Evolutionary conservation across 2,797 vertebrate genomes (phyloP), one percentile per base, ranked within the genome.

Genomic region (Sebastes nivosus): DNA sequence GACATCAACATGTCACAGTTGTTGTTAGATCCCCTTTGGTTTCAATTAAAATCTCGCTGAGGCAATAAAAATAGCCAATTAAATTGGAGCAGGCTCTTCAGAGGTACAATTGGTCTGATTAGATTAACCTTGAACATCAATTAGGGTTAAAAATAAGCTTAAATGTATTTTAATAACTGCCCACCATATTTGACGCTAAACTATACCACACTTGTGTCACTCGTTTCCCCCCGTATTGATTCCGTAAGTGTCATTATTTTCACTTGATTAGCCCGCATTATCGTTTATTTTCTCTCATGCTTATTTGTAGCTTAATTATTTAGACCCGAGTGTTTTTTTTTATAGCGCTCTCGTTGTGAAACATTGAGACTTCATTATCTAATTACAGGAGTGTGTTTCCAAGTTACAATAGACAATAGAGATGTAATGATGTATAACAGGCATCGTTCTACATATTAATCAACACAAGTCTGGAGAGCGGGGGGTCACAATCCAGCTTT

Each of bases 41-140:
- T 96, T 96, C 95, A 96, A 96, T 96, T 96, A 96, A 96, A 96
- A 95, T 93, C 94, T 95, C 90, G 88, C 93, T 85, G 93, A 95
- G 95, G 95, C 95, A 96, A 96, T 96, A 96, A 95, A 96, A 96
- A 96, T 96, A 96, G 95, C 93, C 96, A 96, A 96, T 96, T 96
- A 96, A 96, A 96, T 87, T 96, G 94, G 95, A 96, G 94, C 96
- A 96, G 94, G 89, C 95, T 95, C 95, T 96, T 96, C 94, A 91
- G 94, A 94, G 92, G 92, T 95, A 94, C 88, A 93, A 95, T 95
- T 94, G 93, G 93, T 93, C 94, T 96, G 95, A 96, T 96, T 96
- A 94, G 95, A 96, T 96, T 96, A 96, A 96, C 95, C 96, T 96
- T 96, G 94, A 94, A 95, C 94, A 93, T 93, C 94, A 96, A 94